A percentile compares a stretch with the other conserved stretches of the same genome.
Conservation (phyloP, 2,888 invertebrate species). For the Tiphia femorata region DNA sequence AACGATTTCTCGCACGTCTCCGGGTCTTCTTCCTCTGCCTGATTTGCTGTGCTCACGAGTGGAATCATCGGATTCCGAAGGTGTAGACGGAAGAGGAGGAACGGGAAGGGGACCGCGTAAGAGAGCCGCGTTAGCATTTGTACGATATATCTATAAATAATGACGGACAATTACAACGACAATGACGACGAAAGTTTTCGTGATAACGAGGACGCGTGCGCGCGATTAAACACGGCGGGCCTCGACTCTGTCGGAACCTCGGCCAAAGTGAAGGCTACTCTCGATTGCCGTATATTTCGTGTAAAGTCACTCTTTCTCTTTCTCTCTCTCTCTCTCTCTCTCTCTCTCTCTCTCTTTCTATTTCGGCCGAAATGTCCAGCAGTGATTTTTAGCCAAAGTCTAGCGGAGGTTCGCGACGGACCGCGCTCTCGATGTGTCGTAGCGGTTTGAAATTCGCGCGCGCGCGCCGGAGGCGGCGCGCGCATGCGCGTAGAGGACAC, state of each 20-base stretch:
- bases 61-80: too few relatives aligned
- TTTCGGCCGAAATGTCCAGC: slow-evolving; percentile 34
- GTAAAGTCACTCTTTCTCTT: not conserved
- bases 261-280: slow-evolving; percentile 66
- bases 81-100: too few relatives aligned
- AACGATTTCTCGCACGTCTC: too few relatives aligned
- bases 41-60: too few relatives aligned
- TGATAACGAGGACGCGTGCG: not conserved
- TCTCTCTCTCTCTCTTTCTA: slow-evolving; percentile 11
- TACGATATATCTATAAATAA: too few relatives aligned
- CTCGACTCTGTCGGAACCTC: slow-evolving; percentile 58
- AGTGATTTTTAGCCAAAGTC: too few relatives aligned
- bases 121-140: too few relatives aligned
- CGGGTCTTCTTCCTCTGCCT: too few relatives aligned
- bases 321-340: not conserved
- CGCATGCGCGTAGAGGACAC: too few relatives aligned
- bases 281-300: slow-evolving; percentile 25
- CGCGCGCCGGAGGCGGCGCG: too few relatives aligned
- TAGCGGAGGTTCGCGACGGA: slow-evolving; percentile 66
- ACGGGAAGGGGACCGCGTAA: too few relatives aligned
- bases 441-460: slow-evolving; percentile 6
- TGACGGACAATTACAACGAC: slow-evolving; percentile 7
- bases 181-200: slow-evolving; percentile 2
- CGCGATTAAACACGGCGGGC: slow-evolving; percentile 3
- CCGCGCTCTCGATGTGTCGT: too few relatives aligned